phyloP scores from a whole-genome alignment of 2,113 vertebrate genomes.

The Cephalophus harveyi region DNA sequence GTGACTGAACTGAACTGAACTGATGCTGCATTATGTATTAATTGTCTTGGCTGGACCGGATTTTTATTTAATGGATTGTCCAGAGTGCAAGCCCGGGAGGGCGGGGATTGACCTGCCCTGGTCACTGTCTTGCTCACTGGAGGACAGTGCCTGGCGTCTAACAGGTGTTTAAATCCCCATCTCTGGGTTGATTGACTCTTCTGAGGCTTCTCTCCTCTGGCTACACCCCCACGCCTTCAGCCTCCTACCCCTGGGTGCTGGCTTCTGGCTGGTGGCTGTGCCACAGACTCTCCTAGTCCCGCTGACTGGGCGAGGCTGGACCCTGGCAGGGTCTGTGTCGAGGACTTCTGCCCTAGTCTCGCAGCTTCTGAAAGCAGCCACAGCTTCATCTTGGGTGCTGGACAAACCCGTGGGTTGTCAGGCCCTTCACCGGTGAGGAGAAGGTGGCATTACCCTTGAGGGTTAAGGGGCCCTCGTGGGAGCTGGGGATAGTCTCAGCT shows the following conservation, averaged over 20 bases:
- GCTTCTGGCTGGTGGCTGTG: not conserved
- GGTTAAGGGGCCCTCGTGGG: not conserved
- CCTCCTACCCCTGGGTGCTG: not conserved
- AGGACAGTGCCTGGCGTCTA: rapidly evolving
- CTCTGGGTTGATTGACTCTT: not conserved
- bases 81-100: not conserved
- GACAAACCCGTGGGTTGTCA: rapidly evolving
- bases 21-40: too few species aligned
- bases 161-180: rapidly evolving
- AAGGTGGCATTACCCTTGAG: not conserved
- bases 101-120: too few species aligned
- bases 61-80: not conserved
- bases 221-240: not conserved
- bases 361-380: not conserved
- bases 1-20: not conserved
- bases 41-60: rapidly evolving
- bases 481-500: rapidly evolving
- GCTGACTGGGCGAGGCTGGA: not conserved
- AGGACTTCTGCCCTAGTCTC: not conserved
- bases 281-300: not conserved
- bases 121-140: not conserved
- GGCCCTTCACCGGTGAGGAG: not conserved
- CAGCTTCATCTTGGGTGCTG: rapidly evolving
- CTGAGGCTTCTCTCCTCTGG: not conserved
- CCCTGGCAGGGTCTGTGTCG: not conserved